Evolutionary conservation across 1,140 invertebrate genomes (phyloP), one percentile per base, ranked within the genome.

Genomic region (Diabrotica virgifera): DNA sequence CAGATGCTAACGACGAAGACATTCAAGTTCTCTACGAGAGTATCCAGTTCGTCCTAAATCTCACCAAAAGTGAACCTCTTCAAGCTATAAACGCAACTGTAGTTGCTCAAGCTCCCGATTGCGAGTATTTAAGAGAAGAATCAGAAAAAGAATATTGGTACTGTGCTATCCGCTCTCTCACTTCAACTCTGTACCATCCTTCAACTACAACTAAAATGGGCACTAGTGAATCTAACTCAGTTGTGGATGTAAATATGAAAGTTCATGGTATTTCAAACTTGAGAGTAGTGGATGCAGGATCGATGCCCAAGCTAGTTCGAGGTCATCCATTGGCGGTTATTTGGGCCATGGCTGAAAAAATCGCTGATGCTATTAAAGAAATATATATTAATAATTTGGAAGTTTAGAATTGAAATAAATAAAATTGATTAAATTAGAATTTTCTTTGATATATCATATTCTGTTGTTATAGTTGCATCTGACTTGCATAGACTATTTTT

Each of bases 121-220:
- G 52, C 60, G 7, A 9, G 5, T 8, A 59, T 9, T 9, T 36
- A 8, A 6, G 9, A 54, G 53, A 54, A 13, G 35, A 46, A 14
- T 52, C 38, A 12, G 38, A 65, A 9, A 66, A 36, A 38, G 52
- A 64, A 10, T 67, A 54, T 55, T 70, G 68, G 68, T 61, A 67
- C 37, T 70, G 69, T 53, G 59, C 54, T 6, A 14, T 70, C 0
- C 56, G 54, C 12, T 54, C 65, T 9, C 9, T 65, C 7, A 52
- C 63, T 11, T 50, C 40, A 7, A 35, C 54, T 5, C 11, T 66
- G 53, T 67, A 40, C 37, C 86, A 87, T 76, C 85, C 86, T 64
- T 71, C 74, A 0, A 84, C 85, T 0, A 83, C 83, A 2, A 85
- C 83, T 55, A 85, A 82, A 74, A 88, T 89, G 86, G 86, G 86